Conservation (phyloP, 2,797 vertebrate species). For the Brachyrhaphis roseni region DNA sequence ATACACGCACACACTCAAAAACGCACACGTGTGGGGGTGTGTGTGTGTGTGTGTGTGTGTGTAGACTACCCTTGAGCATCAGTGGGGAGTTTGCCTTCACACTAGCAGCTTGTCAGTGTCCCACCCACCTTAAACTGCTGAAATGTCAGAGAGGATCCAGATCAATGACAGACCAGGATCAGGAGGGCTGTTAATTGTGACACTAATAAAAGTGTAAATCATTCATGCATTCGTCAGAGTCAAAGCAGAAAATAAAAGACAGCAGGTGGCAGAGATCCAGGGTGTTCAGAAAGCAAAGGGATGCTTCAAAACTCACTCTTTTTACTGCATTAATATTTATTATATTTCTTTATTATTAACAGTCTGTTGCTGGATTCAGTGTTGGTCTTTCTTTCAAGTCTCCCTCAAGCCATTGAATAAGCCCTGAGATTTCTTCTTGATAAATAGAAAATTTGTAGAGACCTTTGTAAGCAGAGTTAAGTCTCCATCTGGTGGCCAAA, state of each 20-base stretch:
- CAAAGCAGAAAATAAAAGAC: conserved; percentile 25
- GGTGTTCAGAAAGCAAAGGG: conserved; percentile 7
- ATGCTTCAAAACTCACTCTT: neutral
- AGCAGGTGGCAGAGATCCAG: neutral
- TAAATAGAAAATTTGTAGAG: neutral
- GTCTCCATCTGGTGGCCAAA: conserved; percentile 70
- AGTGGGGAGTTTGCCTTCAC: conserved; percentile 71
- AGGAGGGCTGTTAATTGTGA: conserved; percentile 22
- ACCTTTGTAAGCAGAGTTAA: conserved; percentile 6
- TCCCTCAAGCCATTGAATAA: neutral
- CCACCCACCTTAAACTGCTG: conserved; percentile 48
- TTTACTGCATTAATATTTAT: neutral
- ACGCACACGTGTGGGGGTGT: neutral
- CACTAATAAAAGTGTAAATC: conserved; percentile 35
- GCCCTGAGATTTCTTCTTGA: neutral
- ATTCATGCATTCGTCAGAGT: conserved; percentile 46
- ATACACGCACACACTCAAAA: neutral
- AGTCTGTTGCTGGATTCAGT: neutral
- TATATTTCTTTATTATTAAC: neutral
- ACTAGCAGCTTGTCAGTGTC: conserved; percentile 67
- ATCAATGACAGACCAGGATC: conserved; percentile 38
- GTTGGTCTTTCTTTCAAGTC: neutral
- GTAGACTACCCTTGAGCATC: conserved; percentile 32
- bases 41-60: neutral
- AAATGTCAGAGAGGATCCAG: conserved; percentile 55